Percentiles rank a stretch among this genome's conserved stretches.
Conservation (phyloP, 1,140 invertebrate species). For the Diachasma alloeum region DNA sequence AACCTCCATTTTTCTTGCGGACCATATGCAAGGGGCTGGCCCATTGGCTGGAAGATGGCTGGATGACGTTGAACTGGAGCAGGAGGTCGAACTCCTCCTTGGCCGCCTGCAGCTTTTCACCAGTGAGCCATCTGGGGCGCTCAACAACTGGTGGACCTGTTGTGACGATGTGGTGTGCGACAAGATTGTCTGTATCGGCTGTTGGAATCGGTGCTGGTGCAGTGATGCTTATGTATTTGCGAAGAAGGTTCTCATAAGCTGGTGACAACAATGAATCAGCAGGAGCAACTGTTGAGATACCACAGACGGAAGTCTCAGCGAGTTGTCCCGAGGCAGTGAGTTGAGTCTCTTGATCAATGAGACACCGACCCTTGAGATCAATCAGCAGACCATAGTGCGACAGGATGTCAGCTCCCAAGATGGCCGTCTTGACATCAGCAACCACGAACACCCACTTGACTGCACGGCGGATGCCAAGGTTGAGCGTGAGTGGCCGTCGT, state of each 20-base stretch:
- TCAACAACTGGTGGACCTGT: slow-evolving; percentile 38
- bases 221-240: slow-evolving; percentile 46
- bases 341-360: slow-evolving; percentile 21
- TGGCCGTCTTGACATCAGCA: slow-evolving; percentile 29
- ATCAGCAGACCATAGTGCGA: slow-evolving; percentile 28
- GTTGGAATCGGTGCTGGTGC: slow-evolving; percentile 41
- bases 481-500: background rate
- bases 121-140: slow-evolving; percentile 37
- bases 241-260: slow-evolving; percentile 6
- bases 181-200: slow-evolving; percentile 44
- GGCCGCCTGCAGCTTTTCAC: slow-evolving; percentile 38
- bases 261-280: slow-evolving; percentile 27
- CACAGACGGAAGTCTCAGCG: background rate
- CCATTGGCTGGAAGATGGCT: slow-evolving; percentile 51
- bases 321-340: background rate
- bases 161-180: slow-evolving; percentile 30
- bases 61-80: slow-evolving; percentile 36
- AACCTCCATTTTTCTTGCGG: slow-evolving; percentile 45
- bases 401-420: slow-evolving; percentile 35
- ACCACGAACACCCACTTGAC: slow-evolving; percentile 21
- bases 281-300: background rate
- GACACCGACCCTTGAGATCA: slow-evolving; percentile 22
- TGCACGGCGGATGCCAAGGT: slow-evolving; percentile 11
- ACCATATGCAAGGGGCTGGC: slow-evolving; percentile 52
- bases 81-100: slow-evolving; percentile 53